Base-by-base conservation (phyloP, 2,888 invertebrate species). In the Melipona beecheii region DNA sequence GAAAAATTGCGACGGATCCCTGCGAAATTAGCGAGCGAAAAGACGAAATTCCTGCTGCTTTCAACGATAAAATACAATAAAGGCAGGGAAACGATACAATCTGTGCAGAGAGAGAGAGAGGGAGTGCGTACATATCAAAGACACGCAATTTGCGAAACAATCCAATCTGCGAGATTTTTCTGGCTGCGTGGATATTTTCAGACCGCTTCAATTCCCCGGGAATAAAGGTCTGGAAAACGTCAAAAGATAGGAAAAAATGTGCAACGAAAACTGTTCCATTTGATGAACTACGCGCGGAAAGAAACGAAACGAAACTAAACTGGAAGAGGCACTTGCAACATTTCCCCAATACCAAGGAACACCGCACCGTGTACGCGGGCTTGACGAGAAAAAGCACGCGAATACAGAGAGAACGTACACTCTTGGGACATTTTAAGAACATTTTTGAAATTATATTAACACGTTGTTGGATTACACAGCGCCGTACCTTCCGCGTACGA, bases 181-280 rank as follows among this genome's bases (percentile, higher is more conserved):
- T 54, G 24, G n/a, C 49, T 52, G 52, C 69, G 49, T n/a, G 54
- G 27, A 79, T 79, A 81, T 81, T 79, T 81, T 58, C 43, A 21
- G 79, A 52, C 69, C 54, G 58, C 69, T 79, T 58, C 81, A 64
- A 81, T 81, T 79, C 74, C 64, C 73, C 36, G 56, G 58, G 62
- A 73, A 81, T 79, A 81, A 79, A 70, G 58, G 74, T 24, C 24
- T 73, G 73, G 50, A 73, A 58, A 79, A 69, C 79, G 70, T 79
- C 79, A 81, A 81, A 81, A 79, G 79, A 65, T 81, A 52, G 64
- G 27, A 73, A 78, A 69, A 78, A 81, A 79, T 69, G 58, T 43
- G 64, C 56, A 56, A 62, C 36, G 79, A 24, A 1, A 69, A 81
- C 69, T 58, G 73, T 79, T 79, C 81, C 81, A 81, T 74, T 79